Conservation (phyloP, 2,888 invertebrate species). For the Ophion ellenae region DNA sequence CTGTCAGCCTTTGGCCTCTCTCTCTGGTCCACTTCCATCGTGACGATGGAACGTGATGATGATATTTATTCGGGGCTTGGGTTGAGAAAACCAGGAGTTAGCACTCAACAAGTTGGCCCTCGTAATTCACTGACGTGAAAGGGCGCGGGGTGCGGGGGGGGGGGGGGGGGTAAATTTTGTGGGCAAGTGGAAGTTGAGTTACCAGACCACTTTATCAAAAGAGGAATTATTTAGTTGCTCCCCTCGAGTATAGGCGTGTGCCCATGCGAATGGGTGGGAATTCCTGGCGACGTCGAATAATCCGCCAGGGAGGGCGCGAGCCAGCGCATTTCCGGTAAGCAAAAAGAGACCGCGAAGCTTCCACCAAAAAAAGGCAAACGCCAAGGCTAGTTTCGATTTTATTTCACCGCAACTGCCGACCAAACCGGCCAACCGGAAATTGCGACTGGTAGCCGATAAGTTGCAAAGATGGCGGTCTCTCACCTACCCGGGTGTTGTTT, state of each 20-base stretch:
- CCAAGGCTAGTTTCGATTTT: conserved; percentile 63
- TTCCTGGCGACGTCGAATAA: neutral
- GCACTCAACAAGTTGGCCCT: conserved; percentile 63
- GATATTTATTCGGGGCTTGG: conserved; percentile 40
- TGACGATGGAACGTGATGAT: conserved; percentile 46
- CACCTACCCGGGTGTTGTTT: neutral
- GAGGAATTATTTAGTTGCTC: conserved; percentile 64
- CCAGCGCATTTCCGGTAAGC: neutral
- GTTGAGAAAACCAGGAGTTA: conserved; percentile 42
- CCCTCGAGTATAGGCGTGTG: neutral
- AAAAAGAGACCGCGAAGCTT: conserved; percentile 30
- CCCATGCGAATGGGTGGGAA: neutral
- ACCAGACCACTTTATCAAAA: conserved; percentile 61
- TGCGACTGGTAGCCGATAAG: conserved; percentile 65
- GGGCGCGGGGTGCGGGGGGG: neutral
- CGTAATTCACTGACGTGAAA: neutral
- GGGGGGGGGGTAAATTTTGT: conserved; percentile 14
- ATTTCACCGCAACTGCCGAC: conserved; percentile 53
- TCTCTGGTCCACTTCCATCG: conserved; percentile 19
- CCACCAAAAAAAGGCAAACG: neutral
- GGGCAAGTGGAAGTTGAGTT: conserved; percentile 45
- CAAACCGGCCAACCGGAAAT: conserved; percentile 67
- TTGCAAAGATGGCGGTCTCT: conserved; percentile 52
- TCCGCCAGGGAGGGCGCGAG: neutral
- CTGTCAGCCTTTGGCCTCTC: neutral